These are phyloP conservation scores for Malurus cyaneus DNA, from an alignment of 2,113 vertebrate genomes.

Conservation along the genomic window DNA sequence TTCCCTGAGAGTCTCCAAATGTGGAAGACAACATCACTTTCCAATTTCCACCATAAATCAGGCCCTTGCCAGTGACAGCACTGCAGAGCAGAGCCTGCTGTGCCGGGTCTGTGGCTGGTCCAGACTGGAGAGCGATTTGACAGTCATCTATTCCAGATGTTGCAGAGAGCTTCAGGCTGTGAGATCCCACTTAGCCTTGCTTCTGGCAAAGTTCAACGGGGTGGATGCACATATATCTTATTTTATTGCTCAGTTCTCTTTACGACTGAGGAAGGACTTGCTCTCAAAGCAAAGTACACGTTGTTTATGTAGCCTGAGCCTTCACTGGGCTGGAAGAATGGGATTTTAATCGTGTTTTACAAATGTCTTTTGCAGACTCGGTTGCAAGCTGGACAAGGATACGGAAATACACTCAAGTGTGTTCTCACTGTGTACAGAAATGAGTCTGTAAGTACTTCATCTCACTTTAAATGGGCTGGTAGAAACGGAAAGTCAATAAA, in stretches of 20 bases:
- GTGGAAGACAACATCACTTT: not conserved
- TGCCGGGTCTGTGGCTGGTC: not conserved
- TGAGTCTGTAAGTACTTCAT: constrained; percentile 83
- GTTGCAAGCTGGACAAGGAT: constrained; percentile 88
- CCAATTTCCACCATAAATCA: not conserved
- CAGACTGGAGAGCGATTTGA: not conserved
- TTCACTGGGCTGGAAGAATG: not conserved
- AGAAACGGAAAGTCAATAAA: not conserved
- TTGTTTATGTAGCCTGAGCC: not conserved
- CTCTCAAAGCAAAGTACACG: constrained; percentile 19
- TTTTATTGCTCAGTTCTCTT: constrained; percentile 14
- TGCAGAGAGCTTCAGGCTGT: not conserved
- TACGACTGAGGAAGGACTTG: not conserved
- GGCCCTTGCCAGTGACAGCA: not conserved
- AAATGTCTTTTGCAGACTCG: constrained; percentile 80
- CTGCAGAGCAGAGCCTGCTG: not conserved
- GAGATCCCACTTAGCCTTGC: not conserved
- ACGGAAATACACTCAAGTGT: constrained; percentile 84
- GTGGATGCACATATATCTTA: not conserved
- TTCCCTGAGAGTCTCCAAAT: not conserved
- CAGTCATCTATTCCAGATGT: constrained; percentile 24
- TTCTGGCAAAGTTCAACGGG: not conserved
- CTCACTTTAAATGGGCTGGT: not conserved
- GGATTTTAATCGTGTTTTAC: not conserved
- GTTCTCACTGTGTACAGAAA: constrained; percentile 86